Base-by-base conservation (phyloP, 92 coral and sea anemone species). In the Palythoa caribaeorum region DNA sequence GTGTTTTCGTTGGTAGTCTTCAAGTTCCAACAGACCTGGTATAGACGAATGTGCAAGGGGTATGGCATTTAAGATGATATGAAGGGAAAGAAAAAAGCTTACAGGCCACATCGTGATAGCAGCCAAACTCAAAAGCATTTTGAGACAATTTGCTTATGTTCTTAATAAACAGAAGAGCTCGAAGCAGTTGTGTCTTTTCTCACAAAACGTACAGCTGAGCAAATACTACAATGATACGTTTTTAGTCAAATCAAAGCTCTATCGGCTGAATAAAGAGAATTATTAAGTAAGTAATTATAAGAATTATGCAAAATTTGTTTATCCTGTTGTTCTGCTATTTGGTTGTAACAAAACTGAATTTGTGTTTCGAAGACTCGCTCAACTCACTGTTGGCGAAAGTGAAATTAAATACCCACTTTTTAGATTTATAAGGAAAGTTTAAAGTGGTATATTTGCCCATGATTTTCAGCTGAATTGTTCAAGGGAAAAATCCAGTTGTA, bases 1-100 rank as follows among this genome's bases (percentile, higher is more conserved):
- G 93, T 95, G 98, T 51, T 66, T 11, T 63, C 98, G 90, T 59
- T 95, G 98, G 77, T 93, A 95, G n/a, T 90, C 81, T 65, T 85
- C 63, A 48, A 95, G 69, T 59, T 95, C 93, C 50, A 84, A 87
- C 65, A 89, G 79, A 1, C 98, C 98, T 39, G 89, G 94, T 15
- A 95, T 81, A 6, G 86, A 36, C 28, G 86, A 40, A 63, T 81
- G 47, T 44, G 40, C 86, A 47, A 48, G 12, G 1, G 47, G 28
- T 38, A 47, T 44, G n/a, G 47, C 3, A 20, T 11, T 81, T 66
- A 47, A 81, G 40, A 40, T 19, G 63, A 81, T 48, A 8, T 54
- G 11, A 48, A 81, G 55, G 35, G 76, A 66, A 2, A 63, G 14
- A 21, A 4, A 10, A 8, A 66, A 3, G 20, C 62, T 53, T 28